Evolutionary conservation across 2,113 vertebrate genomes (phyloP).

Genomic region (cattle (Bos taurus)): ARS-UCD2.0 NC_037337.1:72366001-72366500

Average conservation of each 20-base stretch:
- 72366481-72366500: slow-evolving; percentile 6
- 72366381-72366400: neutral
- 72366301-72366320: neutral
- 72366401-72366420: neutral
- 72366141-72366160: neutral
- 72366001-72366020: neutral
- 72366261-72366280: neutral
- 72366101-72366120: neutral
- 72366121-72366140: neutral
- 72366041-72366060: neutral
- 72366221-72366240: neutral
- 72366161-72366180: neutral
- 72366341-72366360: neutral
- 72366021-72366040: neutral
- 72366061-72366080: neutral
- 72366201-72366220: neutral
- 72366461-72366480: neutral
- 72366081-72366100: neutral
- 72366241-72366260: neutral
- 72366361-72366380: neutral
- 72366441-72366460: neutral
- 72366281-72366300: neutral
- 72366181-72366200: neutral
- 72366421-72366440: neutral
- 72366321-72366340: neutral